Evolutionary conservation across 2,797 vertebrate genomes (phyloP).

Genomic region (Dermochelys coriacea): DNA sequence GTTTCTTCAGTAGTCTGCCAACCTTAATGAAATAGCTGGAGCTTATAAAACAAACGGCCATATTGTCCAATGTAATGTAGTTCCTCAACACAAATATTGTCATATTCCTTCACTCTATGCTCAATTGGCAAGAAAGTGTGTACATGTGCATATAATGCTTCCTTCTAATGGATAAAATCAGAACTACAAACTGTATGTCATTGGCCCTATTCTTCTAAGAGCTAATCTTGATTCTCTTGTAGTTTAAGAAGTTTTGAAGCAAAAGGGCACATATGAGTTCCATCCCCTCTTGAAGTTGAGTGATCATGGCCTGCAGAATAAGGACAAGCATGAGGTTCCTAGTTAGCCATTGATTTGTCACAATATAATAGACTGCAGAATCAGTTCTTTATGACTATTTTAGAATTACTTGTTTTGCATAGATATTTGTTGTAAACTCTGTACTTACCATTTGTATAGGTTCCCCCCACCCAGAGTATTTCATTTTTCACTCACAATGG

Average conservation of each 20-base stretch:
- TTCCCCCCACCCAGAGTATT: fast-evolving
- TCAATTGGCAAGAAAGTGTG: not conserved
- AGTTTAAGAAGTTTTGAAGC: not conserved
- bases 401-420: not conserved
- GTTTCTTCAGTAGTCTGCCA: not conserved
- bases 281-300: fast-evolving
- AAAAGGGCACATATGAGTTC: not conserved
- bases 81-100: not conserved
- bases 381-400: not conserved
- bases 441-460: fast-evolving
- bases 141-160: fast-evolving
- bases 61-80: not conserved
- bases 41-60: not conserved
- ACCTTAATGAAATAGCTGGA: not conserved
- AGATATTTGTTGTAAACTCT: not conserved
- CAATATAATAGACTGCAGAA: not conserved
- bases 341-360: not conserved
- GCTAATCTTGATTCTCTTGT: not conserved
- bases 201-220: not conserved
- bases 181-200: not conserved
- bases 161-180: not conserved
- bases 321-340: not conserved
- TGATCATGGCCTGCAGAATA: not conserved
- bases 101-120: not conserved
- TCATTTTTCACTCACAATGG: fast-evolving